Percentiles rank a stretch among this genome's conserved stretches.
Evolutionary conservation across 2,113 vertebrate genomes (phyloP).

Genomic region (Sturnus vulgaris): DNA sequence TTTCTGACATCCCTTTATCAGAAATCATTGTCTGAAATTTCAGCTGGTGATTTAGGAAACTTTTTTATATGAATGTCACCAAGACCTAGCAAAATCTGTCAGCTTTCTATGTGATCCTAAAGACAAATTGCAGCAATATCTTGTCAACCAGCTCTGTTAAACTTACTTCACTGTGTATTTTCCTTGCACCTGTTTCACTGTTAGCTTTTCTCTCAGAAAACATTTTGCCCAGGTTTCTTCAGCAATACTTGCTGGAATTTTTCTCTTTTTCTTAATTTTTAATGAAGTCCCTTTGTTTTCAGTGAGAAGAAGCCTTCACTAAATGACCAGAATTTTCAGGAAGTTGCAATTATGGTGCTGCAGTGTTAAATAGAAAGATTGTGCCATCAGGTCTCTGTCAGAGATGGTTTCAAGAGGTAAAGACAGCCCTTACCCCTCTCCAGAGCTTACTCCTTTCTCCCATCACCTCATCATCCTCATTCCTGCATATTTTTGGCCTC

Average conservation of each 20-base stretch:
- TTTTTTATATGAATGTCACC: conserved; percentile 52
- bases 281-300: not conserved
- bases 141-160: conserved; percentile 32
- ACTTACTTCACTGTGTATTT: conserved; percentile 25
- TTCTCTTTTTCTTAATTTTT: not conserved
- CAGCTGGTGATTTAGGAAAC: conserved; percentile 60
- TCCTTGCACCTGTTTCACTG: not conserved
- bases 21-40: conserved; percentile 56
- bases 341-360: not conserved
- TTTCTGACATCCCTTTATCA: conserved; percentile 32
- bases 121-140: conserved; percentile 54
- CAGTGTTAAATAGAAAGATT: not conserved
- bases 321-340: not conserved
- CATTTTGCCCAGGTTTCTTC: not conserved
- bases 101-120: conserved; percentile 54
- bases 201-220: not conserved
- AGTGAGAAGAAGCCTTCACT: not conserved
- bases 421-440: not conserved
- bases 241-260: not conserved
- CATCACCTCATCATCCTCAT: not conserved
- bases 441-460: not conserved
- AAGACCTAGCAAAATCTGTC: conserved; percentile 58
- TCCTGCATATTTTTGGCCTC: not conserved
- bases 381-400: not conserved
- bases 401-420: not conserved